phyloP scores from a whole-genome alignment of 2,113 vertebrate genomes.

The Laticauda colubrina region DNA sequence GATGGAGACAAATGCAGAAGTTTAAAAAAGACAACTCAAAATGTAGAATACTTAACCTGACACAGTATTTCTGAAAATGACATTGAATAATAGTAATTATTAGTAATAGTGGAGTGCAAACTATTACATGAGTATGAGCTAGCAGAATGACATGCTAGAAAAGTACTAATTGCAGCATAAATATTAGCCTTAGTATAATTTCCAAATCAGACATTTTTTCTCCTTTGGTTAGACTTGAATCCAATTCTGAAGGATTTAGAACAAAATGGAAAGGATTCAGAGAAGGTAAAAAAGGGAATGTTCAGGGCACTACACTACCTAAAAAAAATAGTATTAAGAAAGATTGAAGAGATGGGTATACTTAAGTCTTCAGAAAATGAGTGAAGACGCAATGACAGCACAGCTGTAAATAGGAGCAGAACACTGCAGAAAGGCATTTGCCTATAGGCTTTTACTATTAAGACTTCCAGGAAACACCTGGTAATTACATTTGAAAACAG shows the following conservation, averaged over 20 bases:
- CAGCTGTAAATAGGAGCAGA: neutral
- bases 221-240: neutral
- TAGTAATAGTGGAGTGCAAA: neutral
- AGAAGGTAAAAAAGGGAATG: neutral
- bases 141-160: neutral
- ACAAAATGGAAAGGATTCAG: neutral
- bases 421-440: neutral
- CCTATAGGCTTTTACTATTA: neutral
- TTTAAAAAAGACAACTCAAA: neutral
- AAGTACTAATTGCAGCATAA: neutral
- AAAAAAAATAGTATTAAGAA: neutral
- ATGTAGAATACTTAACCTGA: neutral
- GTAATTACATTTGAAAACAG: neutral
- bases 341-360: neutral
- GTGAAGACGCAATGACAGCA: neutral
- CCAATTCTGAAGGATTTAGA: neutral
- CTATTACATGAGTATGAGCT: neutral
- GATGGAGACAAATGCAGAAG: neutral
- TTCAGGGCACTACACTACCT: neutral
- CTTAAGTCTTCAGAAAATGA: neutral
- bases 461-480: neutral
- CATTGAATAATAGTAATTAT: neutral
- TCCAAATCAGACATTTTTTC: neutral
- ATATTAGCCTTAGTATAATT: neutral
- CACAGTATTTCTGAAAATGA: neutral